Conservation (phyloP, 2,113 vertebrate genomes). For the Hyperoodon ampullatus region DNA sequence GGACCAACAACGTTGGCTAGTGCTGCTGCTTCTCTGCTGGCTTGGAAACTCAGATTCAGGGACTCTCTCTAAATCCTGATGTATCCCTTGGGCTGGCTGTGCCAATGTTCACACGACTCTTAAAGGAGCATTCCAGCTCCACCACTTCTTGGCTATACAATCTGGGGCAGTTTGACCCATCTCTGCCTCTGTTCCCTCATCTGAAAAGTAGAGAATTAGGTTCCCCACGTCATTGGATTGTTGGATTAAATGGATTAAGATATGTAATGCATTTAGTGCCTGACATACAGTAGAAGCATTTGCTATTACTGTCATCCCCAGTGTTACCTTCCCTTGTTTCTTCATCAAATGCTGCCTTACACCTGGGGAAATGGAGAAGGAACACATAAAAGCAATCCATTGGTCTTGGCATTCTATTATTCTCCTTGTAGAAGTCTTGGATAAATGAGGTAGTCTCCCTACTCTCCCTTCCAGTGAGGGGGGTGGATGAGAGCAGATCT, state of each 20-base stretch:
- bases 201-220: background rate
- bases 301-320: background rate
- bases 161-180: background rate
- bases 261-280: background rate
- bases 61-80: background rate
- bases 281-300: background rate
- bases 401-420: background rate
- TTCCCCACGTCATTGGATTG: background rate
- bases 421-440: background rate
- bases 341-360: background rate
- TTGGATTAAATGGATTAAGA: background rate
- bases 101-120: background rate
- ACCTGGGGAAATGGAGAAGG: background rate
- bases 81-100: background rate
- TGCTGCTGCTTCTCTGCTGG: background rate
- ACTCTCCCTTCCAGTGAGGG: background rate
- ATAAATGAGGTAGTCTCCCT: background rate
- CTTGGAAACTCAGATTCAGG: slow-evolving; percentile 23
- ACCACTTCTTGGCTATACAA: background rate
- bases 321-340: background rate
- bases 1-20: background rate
- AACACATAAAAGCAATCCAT: background rate
- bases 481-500: background rate
- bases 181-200: background rate
- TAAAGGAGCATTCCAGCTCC: background rate